These are phyloP conservation scores for Pandion haliaetus DNA, from an alignment of 2,113 vertebrate species.

Conservation along the genomic window DNA sequence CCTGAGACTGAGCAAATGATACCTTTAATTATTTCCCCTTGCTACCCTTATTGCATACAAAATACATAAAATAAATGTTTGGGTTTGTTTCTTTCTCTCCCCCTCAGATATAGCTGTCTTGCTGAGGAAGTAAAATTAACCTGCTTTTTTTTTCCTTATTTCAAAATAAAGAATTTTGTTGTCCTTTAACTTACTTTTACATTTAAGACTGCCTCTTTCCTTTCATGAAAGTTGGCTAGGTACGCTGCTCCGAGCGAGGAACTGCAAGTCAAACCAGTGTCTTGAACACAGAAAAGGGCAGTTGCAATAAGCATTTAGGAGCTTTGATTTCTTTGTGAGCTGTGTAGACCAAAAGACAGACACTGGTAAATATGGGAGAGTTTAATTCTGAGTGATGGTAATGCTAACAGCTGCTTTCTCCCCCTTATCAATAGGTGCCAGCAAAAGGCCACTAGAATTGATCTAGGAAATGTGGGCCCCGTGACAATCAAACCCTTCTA, in stretches of 20 bases:
- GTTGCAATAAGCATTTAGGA: neutral
- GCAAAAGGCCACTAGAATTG: neutral
- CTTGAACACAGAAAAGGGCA: neutral
- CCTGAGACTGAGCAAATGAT: neutral
- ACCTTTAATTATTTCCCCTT: neutral
- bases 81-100: neutral
- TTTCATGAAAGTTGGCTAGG: neutral
- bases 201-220: neutral
- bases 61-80: neutral
- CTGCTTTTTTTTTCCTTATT: neutral
- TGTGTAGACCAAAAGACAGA: neutral
- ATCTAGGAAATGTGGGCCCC: neutral
- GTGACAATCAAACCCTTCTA: neutral
- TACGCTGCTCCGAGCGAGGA: neutral
- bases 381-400: neutral
- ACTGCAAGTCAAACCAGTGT: neutral
- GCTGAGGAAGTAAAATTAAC: neutral
- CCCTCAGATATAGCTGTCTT: neutral
- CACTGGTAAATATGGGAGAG: neutral
- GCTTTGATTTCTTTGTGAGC: neutral
- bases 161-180: neutral
- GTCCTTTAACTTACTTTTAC: neutral
- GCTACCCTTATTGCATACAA: neutral
- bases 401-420: neutral
- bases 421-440: neutral